Evolutionary conservation across 2,888 invertebrate species (phyloP).

Genomic region (Morinoia aosen): DNA sequence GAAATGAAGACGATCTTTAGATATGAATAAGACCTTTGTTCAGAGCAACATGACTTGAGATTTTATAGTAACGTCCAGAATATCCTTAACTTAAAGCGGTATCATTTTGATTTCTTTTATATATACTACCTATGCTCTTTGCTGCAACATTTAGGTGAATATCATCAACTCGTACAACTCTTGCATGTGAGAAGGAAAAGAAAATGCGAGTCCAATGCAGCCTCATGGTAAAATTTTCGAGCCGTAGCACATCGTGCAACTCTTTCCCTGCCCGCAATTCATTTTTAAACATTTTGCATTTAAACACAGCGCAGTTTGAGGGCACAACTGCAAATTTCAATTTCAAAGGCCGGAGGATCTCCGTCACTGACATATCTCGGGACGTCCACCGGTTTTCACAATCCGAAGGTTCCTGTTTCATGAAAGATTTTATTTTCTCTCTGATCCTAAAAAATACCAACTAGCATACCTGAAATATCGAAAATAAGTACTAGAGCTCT

Average conservation of each 20-base stretch:
- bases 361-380: not conserved
- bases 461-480: no score
- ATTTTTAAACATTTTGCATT: not conserved
- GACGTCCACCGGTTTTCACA: not conserved
- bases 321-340: not conserved
- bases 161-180: not conserved
- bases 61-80: not conserved
- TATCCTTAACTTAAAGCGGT: not conserved
- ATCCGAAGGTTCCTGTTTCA: not conserved
- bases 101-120: not conserved
- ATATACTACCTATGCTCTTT: not conserved
- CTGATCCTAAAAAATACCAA: no score
- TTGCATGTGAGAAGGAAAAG: not conserved
- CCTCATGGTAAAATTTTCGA: not conserved
- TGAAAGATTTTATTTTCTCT: not conserved
- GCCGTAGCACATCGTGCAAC: not conserved
- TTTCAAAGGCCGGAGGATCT: not conserved
- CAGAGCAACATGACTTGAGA: no score
- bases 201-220: not conserved
- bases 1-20: no score
- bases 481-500: no score
- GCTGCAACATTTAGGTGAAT: not conserved
- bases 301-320: not conserved
- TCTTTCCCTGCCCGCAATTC: not conserved
- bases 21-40: no score